Evolutionary conservation across 2,113 vertebrate species (phyloP), one percentile per base, ranked within the genome.

Genomic region (Odontesthes bonariensis): DNA sequence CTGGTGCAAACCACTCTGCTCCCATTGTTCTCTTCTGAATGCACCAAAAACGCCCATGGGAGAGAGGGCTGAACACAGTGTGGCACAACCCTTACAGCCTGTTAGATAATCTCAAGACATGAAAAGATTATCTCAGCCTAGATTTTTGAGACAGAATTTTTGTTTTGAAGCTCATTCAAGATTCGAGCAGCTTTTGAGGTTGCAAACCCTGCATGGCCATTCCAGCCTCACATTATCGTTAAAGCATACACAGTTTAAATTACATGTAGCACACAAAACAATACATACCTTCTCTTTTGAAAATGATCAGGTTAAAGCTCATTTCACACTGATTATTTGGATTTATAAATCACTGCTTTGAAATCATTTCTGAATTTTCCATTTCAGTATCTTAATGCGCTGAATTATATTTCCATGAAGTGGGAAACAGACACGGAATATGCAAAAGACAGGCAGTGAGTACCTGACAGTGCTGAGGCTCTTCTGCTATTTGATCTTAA

Each of bases 11-110:
- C 71, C 60, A 60, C 73, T 75, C 86, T 55, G 52, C 23, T 61
- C 7, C 62, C 51, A 87, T 91, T 90, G 83, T 90, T 89, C 69
- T 83, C 75, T 59, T 65, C 77, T 87, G 85, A 90, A 89, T 88
- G 87, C 81, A 82, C 77, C 81, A 64, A 84, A 64, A 84, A 58
- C 38, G 54, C 84, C 76, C 81, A 87, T 86, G 86, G 84, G 86
- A 83, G 54, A 72, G 71, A 54, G 58, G 79, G 58, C 84, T 79
- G 77, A 88, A 70, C 65, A 66, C 70, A 76, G 42, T 57, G 77
- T 83, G 78, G 69, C 71, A 67, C 70, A 81, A 86, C 83, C 84
- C 79, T 70, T 82, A 77, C 79, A 78, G 84, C 75, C 82, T 74
- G 81, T 75, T 86, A 82, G 88, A 88, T 90, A 66, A 89, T 89